A percentile compares a stretch with the other conserved stretches of the same genome.
Evolutionary conservation across 2,113 vertebrate species (phyloP).

Genomic region (Corynorhinus townsendii): DNA sequence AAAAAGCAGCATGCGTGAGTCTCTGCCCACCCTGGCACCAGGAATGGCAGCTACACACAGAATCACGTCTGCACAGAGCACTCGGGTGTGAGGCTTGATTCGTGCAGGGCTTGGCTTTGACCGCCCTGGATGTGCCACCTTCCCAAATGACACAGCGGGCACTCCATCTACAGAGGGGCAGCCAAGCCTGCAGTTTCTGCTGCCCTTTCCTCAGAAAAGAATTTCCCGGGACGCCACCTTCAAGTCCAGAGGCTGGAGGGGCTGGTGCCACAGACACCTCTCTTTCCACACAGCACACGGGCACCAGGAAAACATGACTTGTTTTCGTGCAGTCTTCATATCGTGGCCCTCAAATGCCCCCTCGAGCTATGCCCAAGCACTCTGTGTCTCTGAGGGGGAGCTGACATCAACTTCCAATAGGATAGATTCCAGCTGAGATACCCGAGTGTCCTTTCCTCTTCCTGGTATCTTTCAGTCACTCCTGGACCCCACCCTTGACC

Average conservation of each 20-base stretch:
- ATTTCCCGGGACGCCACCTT: rapidly evolving
- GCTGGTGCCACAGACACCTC: neutral
- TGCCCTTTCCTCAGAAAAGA: neutral
- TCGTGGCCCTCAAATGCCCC: neutral
- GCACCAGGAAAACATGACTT: neutral
- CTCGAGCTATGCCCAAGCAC: neutral
- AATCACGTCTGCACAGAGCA: neutral
- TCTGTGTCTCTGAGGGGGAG: neutral
- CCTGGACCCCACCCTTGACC: neutral
- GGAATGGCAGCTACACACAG: neutral
- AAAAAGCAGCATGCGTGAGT: neutral
- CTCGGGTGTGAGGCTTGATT: neutral
- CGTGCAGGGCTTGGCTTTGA: neutral
- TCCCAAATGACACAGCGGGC: neutral
- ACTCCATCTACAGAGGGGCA: neutral
- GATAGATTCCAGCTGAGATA: no score
- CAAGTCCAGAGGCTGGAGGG: neutral
- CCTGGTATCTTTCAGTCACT: neutral
- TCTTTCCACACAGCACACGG: neutral
- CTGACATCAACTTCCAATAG: no score
- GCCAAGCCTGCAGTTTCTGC: no score
- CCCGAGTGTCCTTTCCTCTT: neutral
- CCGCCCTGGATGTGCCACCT: neutral
- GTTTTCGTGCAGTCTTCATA: neutral
- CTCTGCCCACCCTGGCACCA: neutral